These are phyloP conservation scores for Fragariocoptes setiger DNA, from an alignment of 1,140 invertebrate genomes.

Conservation along the genomic window DNA sequence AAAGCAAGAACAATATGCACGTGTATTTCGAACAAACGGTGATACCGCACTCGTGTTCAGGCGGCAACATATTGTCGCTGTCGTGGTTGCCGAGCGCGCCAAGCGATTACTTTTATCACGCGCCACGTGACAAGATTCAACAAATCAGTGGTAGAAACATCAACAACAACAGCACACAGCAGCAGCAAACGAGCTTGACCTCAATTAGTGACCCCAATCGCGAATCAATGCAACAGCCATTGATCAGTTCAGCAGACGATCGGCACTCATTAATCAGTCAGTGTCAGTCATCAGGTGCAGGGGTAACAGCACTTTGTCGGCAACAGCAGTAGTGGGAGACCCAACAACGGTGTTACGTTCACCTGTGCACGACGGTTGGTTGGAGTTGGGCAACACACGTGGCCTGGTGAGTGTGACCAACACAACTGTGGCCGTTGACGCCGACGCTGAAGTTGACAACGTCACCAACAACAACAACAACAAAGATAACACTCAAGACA, in stretches of 20 bases:
- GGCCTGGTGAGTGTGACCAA: constrained; percentile 84
- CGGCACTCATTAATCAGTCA: constrained; percentile 78
- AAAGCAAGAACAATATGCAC: constrained; percentile 18
- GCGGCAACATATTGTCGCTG: constrained; percentile 68
- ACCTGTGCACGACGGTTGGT: constrained; percentile 94
- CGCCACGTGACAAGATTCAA: neutral
- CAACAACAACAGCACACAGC: constrained; percentile 9
- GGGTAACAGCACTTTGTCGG: no score
- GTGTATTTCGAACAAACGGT: constrained; percentile 50
- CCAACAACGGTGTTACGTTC: no score
- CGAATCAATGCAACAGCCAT: constrained; percentile 35
- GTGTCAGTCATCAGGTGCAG: no score
- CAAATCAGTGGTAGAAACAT: constrained; percentile 10
- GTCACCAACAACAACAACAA: neutral
- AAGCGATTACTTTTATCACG: constrained; percentile 66
- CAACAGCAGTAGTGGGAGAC: no score
- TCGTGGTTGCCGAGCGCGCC: constrained; percentile 95
- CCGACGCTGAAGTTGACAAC: neutral
- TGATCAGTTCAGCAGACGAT: constrained; percentile 30
- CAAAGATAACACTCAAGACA: neutral
- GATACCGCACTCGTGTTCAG: constrained; percentile 43
- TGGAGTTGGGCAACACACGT: constrained; percentile 70
- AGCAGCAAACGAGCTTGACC: no score
- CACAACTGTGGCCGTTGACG: constrained; percentile 26
- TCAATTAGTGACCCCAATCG: constrained; percentile 28